These are phyloP conservation scores for Sinelater perroti DNA, from an alignment of 2,888 invertebrate genomes.

Conservation along the genomic window DNA sequence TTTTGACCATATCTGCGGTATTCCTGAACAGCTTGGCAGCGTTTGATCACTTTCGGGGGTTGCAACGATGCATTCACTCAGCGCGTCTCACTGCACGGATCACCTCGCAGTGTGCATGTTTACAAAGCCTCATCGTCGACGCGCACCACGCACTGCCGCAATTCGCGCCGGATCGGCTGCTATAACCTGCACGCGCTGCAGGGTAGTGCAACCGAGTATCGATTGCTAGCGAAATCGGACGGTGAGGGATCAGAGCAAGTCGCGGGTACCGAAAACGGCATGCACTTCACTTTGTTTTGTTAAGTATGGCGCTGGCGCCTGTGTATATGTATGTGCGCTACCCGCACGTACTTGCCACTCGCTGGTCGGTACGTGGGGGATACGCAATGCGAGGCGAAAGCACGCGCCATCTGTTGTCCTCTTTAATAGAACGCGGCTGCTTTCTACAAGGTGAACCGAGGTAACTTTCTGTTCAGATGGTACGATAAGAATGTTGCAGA, in stretches of 20 bases:
- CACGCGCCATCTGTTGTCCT: not conserved
- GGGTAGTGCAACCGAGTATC: not conserved
- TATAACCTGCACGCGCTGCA: not conserved
- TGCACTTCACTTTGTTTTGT: not conserved
- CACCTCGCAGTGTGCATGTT: conserved; percentile 34
- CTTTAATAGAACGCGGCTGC: not conserved
- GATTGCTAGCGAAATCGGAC: not conserved
- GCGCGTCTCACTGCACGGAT: conserved; percentile 33
- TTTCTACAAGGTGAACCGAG: too few species aligned
- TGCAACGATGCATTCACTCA: conserved; percentile 34
- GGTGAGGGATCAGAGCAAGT: not conserved
- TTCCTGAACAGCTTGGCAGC: conserved; percentile 54
- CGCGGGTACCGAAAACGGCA: not conserved
- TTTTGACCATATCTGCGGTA: conserved; percentile 61
- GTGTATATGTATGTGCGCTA: not conserved
- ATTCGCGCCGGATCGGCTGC: conserved; percentile 20
- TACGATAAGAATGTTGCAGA: too few species aligned
- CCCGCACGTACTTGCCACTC: not conserved
- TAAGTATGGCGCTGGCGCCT: conserved; percentile 16
- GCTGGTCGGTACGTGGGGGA: conserved; percentile 6
- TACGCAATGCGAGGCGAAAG: not conserved
- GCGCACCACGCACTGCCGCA: conserved; percentile 27
- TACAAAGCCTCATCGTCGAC: conserved; percentile 40
- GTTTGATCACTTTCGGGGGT: conserved; percentile 2
- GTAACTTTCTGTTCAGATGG: too few species aligned